Evolutionary conservation across 2,888 invertebrate species (phyloP).

Genomic region (Tipula unca): DNA sequence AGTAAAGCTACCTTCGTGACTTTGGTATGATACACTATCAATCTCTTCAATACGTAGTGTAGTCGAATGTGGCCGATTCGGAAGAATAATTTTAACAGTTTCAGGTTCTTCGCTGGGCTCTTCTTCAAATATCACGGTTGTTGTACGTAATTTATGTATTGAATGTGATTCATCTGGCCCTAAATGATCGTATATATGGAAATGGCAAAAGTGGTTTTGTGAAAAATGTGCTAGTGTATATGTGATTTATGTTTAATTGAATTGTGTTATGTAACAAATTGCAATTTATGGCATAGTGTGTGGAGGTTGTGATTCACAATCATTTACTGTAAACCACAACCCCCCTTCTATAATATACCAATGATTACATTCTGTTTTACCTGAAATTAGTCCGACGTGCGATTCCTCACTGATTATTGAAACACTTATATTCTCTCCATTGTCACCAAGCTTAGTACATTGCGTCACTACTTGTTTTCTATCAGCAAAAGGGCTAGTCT

Average conservation of each 20-base stretch:
- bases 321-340: background rate
- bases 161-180: conserved; percentile 59
- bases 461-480: conserved; percentile 36
- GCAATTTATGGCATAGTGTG: background rate
- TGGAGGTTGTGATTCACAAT: background rate
- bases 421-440: conserved; percentile 41
- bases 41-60: conserved; percentile 50
- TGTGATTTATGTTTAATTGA: background rate
- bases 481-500: conserved; percentile 18
- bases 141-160: conserved; percentile 56
- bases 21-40: conserved; percentile 37
- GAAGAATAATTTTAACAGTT: conserved; percentile 41
- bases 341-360: background rate
- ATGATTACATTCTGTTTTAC: conserved; percentile 40
- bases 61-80: conserved; percentile 46
- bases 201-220: background rate
- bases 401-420: conserved; percentile 52
- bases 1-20: conserved; percentile 22
- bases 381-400: conserved; percentile 55
- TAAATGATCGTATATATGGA: conserved; percentile 44
- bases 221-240: background rate
- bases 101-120: conserved; percentile 29
- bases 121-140: conserved; percentile 51
- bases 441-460: conserved; percentile 37
- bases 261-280: background rate